Conservation (phyloP, 2,797 vertebrate species). For the Okamejei kenojei region DNA sequence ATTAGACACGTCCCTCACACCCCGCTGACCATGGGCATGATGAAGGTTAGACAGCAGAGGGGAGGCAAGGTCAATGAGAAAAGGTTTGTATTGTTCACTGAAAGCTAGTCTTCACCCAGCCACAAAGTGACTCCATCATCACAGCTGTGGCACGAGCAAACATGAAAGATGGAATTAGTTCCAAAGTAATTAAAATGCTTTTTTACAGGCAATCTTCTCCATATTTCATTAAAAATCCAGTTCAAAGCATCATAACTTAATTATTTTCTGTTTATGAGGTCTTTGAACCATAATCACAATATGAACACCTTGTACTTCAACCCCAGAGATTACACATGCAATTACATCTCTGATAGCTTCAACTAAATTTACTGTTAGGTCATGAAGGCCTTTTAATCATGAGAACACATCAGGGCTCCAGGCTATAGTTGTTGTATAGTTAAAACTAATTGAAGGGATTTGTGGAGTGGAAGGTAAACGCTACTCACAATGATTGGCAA, state of each 20-base stretch:
- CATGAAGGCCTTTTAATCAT: background rate
- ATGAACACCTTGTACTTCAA: background rate
- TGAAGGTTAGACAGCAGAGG: no score
- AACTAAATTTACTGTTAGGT: background rate
- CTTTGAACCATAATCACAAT: background rate
- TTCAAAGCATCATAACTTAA: background rate
- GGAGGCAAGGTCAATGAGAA: no score
- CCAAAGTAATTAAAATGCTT: background rate
- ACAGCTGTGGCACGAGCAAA: background rate
- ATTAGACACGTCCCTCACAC: no score
- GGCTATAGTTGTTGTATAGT: background rate
- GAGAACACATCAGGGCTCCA: background rate
- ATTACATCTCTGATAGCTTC: background rate
- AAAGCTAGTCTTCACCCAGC: no score
- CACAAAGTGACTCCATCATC: no score
- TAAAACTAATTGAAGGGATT: background rate
- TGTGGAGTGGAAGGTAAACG: background rate
- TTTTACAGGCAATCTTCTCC: background rate
- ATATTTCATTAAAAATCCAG: background rate
- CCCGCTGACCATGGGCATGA: no score
- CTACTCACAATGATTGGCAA: background rate
- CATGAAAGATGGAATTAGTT: background rate
- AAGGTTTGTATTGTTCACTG: no score
- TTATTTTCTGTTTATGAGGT: background rate
- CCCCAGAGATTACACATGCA: background rate